Evolutionary conservation across 92 coral and sea anemone genomes (phyloP).

Genomic region (Palythoa heliodiscus): DNA sequence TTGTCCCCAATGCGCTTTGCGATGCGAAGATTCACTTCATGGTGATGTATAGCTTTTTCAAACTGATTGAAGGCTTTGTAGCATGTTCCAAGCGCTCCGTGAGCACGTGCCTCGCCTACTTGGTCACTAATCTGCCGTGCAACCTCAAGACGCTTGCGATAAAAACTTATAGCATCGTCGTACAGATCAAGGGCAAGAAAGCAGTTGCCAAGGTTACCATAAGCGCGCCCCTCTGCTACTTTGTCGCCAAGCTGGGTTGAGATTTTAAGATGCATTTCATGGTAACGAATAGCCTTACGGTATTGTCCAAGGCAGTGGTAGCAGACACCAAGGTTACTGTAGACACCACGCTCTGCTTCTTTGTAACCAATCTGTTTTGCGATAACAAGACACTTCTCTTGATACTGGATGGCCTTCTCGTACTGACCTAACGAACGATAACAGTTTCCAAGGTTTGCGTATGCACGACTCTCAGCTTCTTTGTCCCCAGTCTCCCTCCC

Average conservation of each 20-base stretch:
- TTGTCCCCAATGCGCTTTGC: not conserved
- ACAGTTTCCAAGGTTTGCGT: not conserved
- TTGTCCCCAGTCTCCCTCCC: not conserved
- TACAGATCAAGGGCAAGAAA: not conserved
- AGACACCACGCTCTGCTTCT: not conserved
- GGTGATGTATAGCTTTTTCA: not conserved
- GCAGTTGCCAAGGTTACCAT: not conserved
- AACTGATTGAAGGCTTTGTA: not conserved
- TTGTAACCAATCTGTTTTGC: constrained; percentile 12
- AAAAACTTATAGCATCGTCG: not conserved
- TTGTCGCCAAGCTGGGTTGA: not conserved
- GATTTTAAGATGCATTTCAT: not conserved
- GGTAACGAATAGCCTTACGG: not conserved
- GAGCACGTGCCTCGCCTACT: not conserved
- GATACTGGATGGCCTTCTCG: not conserved
- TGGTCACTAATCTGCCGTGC: not conserved
- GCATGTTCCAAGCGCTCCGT: not conserved
- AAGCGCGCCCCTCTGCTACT: not conserved
- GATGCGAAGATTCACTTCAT: not conserved
- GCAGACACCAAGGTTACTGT: constrained; percentile 12
- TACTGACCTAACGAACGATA: not conserved
- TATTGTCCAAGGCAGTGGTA: constrained; percentile 7
- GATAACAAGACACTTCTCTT: not conserved
- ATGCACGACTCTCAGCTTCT: not conserved
- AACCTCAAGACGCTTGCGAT: not conserved